These are phyloP conservation scores for Nomada goodeniana DNA, from an alignment of 2,888 invertebrate genomes.

Conservation along the genomic window DNA sequence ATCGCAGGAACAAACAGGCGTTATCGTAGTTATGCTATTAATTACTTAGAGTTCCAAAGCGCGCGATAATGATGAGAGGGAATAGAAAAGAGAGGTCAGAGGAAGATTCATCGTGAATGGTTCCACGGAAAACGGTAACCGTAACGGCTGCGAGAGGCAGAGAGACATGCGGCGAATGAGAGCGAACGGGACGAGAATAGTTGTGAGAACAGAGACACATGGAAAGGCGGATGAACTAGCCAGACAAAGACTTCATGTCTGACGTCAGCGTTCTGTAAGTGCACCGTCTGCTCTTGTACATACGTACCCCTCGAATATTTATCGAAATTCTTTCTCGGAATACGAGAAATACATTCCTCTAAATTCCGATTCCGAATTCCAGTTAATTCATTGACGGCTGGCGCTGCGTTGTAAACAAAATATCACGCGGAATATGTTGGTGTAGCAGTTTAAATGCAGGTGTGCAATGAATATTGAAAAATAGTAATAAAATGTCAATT, in stretches of 20 bases:
- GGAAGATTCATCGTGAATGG: constrained; percentile 47
- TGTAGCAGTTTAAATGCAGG: too few species aligned
- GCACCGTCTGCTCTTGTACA: constrained; percentile 10
- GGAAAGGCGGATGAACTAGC: constrained; percentile 58
- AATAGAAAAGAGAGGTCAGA: constrained; percentile 31
- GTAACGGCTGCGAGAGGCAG: constrained; percentile 45
- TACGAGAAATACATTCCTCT: constrained; percentile 8
- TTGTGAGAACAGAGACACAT: constrained; percentile 20
- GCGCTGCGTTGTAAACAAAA: too few species aligned
- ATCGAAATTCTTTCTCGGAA: constrained; percentile 12
- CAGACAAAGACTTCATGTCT: constrained; percentile 58
- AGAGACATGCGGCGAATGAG: constrained; percentile 26
- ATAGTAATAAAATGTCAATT: too few species aligned
- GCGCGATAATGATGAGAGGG: constrained; percentile 32
- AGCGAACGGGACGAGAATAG: neutral
- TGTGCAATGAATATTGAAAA: too few species aligned
- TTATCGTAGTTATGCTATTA: constrained; percentile 57
- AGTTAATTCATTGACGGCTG: too few species aligned
- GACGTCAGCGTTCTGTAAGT: constrained; percentile 52
- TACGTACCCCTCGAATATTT: constrained; percentile 29
- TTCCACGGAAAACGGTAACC: constrained; percentile 60
- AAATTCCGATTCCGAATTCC: neutral
- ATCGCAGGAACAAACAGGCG: constrained; percentile 41
- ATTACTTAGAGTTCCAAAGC: constrained; percentile 48
- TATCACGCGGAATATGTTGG: too few species aligned